Conservation (phyloP, 2,797 vertebrate genomes). For the Pipistrellus nathusii region DNA sequence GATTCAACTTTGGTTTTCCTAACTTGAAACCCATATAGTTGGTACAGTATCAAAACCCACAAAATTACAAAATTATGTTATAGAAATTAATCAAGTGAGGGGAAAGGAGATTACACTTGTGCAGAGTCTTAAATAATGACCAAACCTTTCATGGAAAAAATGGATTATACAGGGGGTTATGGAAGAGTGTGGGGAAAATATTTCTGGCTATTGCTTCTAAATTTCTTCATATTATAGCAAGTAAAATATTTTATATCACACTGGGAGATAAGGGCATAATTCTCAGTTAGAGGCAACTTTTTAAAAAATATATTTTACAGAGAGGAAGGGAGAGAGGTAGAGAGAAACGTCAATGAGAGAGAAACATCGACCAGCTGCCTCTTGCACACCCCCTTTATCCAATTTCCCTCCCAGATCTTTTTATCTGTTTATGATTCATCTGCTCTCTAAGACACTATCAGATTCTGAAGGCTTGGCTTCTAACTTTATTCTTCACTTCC, state of each 20-base stretch:
- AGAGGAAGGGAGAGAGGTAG: too few species aligned
- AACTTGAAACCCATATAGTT: constrained; percentile 66
- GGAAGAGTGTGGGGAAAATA: constrained; percentile 21
- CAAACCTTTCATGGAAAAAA: constrained; percentile 40
- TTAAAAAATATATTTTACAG: too few species aligned
- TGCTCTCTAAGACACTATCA: neutral
- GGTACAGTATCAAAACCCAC: constrained; percentile 69
- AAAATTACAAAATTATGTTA: constrained; percentile 75
- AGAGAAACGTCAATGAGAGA: too few species aligned
- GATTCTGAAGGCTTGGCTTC: neutral
- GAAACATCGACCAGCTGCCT: too few species aligned
- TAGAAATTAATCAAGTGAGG: constrained; percentile 73
- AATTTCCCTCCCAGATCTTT: neutral
- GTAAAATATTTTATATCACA: constrained; percentile 35
- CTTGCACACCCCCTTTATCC: neutral
- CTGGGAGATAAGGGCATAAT: constrained; percentile 10
- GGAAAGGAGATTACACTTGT: constrained; percentile 58
- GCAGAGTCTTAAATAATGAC: constrained; percentile 63
- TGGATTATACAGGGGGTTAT: constrained; percentile 50
- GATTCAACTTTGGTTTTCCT: constrained; percentile 71
- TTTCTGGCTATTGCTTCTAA: constrained; percentile 11
- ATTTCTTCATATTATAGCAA: constrained; percentile 31
- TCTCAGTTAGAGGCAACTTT: neutral
- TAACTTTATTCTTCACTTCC: neutral
- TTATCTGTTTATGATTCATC: neutral